Percentiles rank a stretch among this genome's conserved stretches.
These are phyloP conservation scores for Pteruthius melanotis DNA, from an alignment of 2,113 vertebrate genomes.

Conservation along the genomic window DNA sequence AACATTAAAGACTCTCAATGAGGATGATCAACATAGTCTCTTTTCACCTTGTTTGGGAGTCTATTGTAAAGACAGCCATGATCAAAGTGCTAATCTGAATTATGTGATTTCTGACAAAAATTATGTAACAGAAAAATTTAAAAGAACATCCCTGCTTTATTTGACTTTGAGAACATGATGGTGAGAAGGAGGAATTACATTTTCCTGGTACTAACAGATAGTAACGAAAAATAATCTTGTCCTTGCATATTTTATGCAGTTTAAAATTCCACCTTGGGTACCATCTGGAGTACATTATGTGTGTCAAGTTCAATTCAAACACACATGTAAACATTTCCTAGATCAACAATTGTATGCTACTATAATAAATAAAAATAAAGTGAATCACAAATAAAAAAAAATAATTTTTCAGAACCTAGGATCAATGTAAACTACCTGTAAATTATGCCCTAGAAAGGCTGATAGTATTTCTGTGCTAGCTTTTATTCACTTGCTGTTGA, in stretches of 20 bases:
- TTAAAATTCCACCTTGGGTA: background rate
- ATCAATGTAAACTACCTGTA: background rate
- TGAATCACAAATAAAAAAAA: background rate
- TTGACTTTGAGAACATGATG: background rate
- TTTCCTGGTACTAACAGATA: background rate
- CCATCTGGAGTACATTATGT: too few relatives aligned
- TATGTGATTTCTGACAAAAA: background rate
- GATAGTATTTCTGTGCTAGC: background rate
- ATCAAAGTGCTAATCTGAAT: background rate
- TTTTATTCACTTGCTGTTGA: background rate
- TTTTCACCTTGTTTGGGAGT: background rate
- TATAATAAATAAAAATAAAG: background rate
- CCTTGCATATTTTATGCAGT: background rate
- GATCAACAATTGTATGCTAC: background rate
- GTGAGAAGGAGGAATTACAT: background rate
- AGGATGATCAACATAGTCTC: background rate
- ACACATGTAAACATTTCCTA: background rate
- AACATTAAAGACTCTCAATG: background rate
- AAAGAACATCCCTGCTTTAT: background rate
- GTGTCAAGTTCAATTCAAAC: background rate
- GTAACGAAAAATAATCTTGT: background rate
- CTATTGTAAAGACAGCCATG: background rate
- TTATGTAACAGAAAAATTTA: background rate
- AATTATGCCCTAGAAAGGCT: background rate
- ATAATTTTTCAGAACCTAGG: background rate